phyloP scores from a whole-genome alignment of 2,113 vertebrate genomes.

The Mustela lutreola region DNA sequence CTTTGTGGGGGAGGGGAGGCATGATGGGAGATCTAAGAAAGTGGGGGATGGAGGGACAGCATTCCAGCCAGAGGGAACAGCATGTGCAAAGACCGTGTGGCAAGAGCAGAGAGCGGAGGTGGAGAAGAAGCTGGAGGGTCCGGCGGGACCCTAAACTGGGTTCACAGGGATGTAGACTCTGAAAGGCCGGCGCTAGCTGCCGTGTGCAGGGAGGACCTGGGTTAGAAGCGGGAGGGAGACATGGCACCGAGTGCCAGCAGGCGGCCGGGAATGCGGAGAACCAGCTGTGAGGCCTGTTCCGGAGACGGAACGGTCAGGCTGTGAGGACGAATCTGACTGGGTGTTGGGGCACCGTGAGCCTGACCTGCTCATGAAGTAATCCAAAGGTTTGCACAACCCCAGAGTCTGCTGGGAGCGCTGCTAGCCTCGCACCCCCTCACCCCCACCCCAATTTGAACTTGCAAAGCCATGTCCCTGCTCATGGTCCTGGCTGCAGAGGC shows the following conservation, averaged over 20 bases:
- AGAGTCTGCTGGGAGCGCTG: background rate
- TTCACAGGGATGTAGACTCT: background rate
- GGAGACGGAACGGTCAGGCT: background rate
- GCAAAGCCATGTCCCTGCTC: background rate
- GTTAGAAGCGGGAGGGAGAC: background rate
- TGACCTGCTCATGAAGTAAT: background rate
- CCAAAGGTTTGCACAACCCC: background rate
- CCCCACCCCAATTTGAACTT: background rate
- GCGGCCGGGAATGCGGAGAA: fast-evolving
- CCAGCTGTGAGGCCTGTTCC: background rate
- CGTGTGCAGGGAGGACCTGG: background rate
- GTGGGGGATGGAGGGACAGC: too few species aligned
- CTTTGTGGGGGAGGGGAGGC: background rate
- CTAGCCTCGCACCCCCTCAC: background rate
- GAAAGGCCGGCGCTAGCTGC: background rate
- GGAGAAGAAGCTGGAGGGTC: background rate
- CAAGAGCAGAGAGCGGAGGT: background rate
- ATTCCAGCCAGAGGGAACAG: background rate
- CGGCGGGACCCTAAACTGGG: fast-evolving
- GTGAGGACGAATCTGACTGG: background rate
- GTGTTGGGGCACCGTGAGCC: fast-evolving
- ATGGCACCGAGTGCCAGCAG: background rate
- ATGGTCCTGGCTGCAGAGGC: background rate
- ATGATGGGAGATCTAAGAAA: background rate
- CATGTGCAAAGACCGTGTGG: background rate